A percentile compares a stretch with the other conserved stretches of the same genome.
phyloP scores from a whole-genome alignment of 2,888 invertebrate genomes.

The Branchellion lobata region DNA sequence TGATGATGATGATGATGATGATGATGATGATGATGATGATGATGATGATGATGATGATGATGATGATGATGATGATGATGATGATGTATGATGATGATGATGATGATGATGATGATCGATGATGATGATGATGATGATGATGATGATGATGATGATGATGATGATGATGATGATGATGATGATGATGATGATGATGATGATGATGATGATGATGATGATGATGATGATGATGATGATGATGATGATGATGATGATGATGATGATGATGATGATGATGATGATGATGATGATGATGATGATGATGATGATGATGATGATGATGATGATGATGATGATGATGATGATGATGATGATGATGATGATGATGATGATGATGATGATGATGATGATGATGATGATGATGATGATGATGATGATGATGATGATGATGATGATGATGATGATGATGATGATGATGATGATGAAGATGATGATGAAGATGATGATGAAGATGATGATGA shows the following conservation, averaged over 20 bases:
- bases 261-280: slow-evolving; percentile 31
- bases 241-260: slow-evolving; percentile 35
- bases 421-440: slow-evolving; percentile 7
- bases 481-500: slow-evolving; percentile 34
- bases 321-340: slow-evolving; percentile 21
- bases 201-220: slow-evolving; percentile 31
- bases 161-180: slow-evolving; percentile 28
- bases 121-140: slow-evolving; percentile 32
- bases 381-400: slow-evolving; percentile 39
- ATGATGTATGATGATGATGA: no score
- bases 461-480: slow-evolving; percentile 34
- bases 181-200: slow-evolving; percentile 38
- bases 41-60: no score
- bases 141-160: slow-evolving; percentile 42
- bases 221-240: slow-evolving; percentile 32
- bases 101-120: no score
- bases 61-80: background rate
- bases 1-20: no score
- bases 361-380: slow-evolving; percentile 39
- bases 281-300: slow-evolving; percentile 6
- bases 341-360: slow-evolving; percentile 31
- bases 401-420: slow-evolving; percentile 15
- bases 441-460: slow-evolving; percentile 36
- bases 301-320: slow-evolving; percentile 18
- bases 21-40: no score